phyloP scores from a whole-genome alignment of 2,888 invertebrate species.

The Apantesis nais region DNA sequence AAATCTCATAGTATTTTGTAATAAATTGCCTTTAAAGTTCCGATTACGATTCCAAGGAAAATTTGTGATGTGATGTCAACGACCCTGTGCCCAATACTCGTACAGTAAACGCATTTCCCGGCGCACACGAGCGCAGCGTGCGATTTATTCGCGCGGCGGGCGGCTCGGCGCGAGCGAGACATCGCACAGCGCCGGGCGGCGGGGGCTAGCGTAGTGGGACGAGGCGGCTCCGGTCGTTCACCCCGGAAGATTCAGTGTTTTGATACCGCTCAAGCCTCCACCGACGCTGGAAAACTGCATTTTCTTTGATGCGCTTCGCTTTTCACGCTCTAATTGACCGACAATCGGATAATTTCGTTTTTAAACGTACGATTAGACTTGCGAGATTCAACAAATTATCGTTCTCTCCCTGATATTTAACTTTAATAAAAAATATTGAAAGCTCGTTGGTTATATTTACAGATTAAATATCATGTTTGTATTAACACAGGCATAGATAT shows the following conservation, averaged over 20 bases:
- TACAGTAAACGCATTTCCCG: conserved; percentile 82
- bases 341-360: conserved; percentile 63
- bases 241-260: conserved; percentile 86
- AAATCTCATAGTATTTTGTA: conserved; percentile 15
- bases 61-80: conserved; percentile 74
- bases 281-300: conserved; percentile 80
- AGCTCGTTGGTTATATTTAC: background rate
- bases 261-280: conserved; percentile 82
- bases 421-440: background rate
- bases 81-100: conserved; percentile 81
- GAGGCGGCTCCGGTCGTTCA: conserved; percentile 76
- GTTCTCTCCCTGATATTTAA: background rate
- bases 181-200: conserved; percentile 65
- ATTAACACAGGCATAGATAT: background rate
- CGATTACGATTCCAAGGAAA: conserved; percentile 59
- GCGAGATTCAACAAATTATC: conserved; percentile 5
- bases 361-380: conserved; percentile 40
- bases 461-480: background rate
- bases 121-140: conserved; percentile 71
- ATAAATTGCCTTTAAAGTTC: conserved; percentile 26
- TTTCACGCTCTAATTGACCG: conserved; percentile 81
- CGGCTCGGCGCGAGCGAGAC: conserved; percentile 50
- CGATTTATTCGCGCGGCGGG: conserved; percentile 75
- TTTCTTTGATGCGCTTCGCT: conserved; percentile 82
- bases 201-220: conserved; percentile 67